phyloP scores from a whole-genome alignment of 2,113 vertebrate genomes.

The Phasianus colchicus region DNA sequence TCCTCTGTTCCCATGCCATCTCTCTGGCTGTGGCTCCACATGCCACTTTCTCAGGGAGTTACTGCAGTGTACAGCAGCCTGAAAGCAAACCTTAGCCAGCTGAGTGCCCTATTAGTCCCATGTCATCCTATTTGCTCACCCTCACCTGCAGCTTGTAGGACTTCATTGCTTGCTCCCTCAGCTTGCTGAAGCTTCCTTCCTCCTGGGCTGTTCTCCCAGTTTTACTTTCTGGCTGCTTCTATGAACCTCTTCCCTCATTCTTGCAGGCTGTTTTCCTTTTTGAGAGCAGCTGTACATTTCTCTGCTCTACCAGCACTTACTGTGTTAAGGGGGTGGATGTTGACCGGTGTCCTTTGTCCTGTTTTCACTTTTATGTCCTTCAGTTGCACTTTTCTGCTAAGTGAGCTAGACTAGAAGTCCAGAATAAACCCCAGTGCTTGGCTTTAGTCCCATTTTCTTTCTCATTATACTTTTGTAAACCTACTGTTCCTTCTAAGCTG shows the following conservation, averaged over 20 bases:
- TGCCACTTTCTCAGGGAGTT: neutral
- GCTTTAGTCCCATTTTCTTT: neutral
- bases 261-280: neutral
- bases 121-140: neutral
- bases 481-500: neutral
- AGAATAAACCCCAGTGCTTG: neutral
- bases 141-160: neutral
- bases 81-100: neutral
- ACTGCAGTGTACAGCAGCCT: neutral
- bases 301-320: neutral
- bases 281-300: neutral
- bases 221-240: neutral
- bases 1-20: fast-evolving
- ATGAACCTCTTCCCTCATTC: neutral
- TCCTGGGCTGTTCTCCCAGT: neutral
- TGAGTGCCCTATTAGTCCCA: neutral
- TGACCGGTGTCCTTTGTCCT: neutral
- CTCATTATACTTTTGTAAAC: neutral
- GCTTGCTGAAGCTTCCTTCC: neutral
- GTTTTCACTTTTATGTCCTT: neutral
- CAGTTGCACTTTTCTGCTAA: neutral
- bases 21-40: neutral
- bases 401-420: neutral
- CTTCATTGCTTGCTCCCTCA: neutral
- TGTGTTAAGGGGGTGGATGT: neutral